Evolutionary conservation across 1,140 invertebrate genomes (phyloP), one percentile per base, ranked within the genome.

Genomic region (Eupristina koningsbergeri): DNA sequence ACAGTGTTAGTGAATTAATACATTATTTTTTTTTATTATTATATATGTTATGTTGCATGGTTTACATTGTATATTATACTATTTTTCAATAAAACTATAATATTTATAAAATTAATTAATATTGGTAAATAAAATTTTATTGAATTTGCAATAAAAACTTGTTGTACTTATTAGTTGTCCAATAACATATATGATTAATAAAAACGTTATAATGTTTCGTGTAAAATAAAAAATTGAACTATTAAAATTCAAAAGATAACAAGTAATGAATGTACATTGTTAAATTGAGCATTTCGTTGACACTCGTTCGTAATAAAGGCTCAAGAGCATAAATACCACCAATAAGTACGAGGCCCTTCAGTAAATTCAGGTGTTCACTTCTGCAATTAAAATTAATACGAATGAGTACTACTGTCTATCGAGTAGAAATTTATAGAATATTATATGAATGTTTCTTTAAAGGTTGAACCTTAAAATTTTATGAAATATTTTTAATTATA

Each of bases 261-360:
- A 73, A 22, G 63, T 7, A 69, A 53, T 45, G 73, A 74, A 84
- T 78, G 88, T 86, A 91, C 91, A 86, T 29, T 26, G 89, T 90
- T 29, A 93, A 86, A 84, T 91, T 87, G 3, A 92, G 63, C 31
- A 84, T 77, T 13, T 83, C 75, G 53, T 88, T 89, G 41, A 86
- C 85, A 81, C 87, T 89, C 47, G 87, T 89, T 8, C 73, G 84
- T 1, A 90, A 17, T 9, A 93, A 19, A 31, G 93, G 92, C 78
- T 89, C 87, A 31, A 94, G 88, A 78, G 92, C 91, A 84, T 91
- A 94, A 53, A 94, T 84, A 1, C 94, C 94, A 71, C 91, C 86
- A 50, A 94, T 91, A 0, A 94, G 84, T 53, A 94, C 71, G 9
- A 94, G 67, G 79, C 92, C 92, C 86, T 92, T 93, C 8, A 94